Conservation (phyloP, 2,888 invertebrate species). For the Artemia sp. region DNA sequence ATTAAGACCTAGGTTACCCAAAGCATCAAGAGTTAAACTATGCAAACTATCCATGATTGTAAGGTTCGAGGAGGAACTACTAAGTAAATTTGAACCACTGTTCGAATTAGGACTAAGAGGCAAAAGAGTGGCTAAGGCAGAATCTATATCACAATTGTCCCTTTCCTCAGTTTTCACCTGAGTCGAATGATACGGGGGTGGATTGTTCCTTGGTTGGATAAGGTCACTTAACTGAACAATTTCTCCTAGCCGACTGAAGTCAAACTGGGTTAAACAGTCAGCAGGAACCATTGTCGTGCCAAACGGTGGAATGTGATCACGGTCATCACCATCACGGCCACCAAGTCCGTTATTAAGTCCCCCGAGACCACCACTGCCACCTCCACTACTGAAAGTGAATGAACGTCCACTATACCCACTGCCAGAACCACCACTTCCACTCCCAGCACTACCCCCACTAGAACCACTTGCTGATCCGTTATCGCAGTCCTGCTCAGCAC, state of each 20-base stretch:
- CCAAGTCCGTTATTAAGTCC: conserved; percentile 28
- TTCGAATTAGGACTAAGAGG: neutral
- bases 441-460: conserved; percentile 27
- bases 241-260: conserved; percentile 39
- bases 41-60: conserved; percentile 9
- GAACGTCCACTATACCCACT: conserved; percentile 42
- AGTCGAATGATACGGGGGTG: neutral
- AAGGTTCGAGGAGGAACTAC: neutral
- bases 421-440: conserved; percentile 35
- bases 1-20: neutral
- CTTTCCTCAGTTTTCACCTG: neutral
- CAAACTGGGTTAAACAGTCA: conserved; percentile 26
- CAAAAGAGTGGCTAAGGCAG: neutral
- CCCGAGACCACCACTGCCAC: conserved; percentile 47
- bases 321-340: conserved; percentile 33
- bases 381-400: conserved; percentile 27
- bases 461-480: conserved; percentile 33
- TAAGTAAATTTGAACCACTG: neutral
- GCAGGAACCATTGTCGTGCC: conserved; percentile 26
- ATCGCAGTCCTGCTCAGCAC: conserved; percentile 18
- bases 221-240: conserved; percentile 39
- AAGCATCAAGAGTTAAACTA: conserved; percentile 8
- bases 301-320: conserved; percentile 16
- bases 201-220: conserved; percentile 37
- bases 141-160: conserved; percentile 13